Evolutionary conservation across 2,797 vertebrate species (phyloP).

Genomic region (Acanthurus leucopareius): DNA sequence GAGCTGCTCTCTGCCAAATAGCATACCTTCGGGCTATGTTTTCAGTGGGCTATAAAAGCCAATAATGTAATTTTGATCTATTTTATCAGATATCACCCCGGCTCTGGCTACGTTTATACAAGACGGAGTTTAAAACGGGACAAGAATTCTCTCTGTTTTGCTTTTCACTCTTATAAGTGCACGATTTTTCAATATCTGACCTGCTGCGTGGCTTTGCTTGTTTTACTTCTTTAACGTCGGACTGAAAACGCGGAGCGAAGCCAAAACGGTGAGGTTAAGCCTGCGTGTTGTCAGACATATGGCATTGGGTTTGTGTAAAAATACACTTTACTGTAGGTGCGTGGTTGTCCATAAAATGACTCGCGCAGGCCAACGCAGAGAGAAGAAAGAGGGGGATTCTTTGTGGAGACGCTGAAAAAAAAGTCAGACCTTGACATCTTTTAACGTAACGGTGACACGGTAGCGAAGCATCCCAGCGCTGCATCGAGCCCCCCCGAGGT

Average conservation of each 20-base stretch:
- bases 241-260: conserved; percentile 35
- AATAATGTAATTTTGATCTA: conserved; percentile 90
- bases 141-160: conserved; percentile 73
- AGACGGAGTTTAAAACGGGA: conserved; percentile 80
- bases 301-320: conserved; percentile 59
- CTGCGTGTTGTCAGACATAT: conserved; percentile 57
- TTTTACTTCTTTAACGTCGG: conserved; percentile 73
- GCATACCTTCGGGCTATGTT: conserved; percentile 89
- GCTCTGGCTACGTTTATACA: conserved; percentile 78
- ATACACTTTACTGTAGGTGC: conserved; percentile 61
- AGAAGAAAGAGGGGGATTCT: conserved; percentile 39
- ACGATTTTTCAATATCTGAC: conserved; percentile 75
- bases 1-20: conserved; percentile 87
- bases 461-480: conserved; percentile 65
- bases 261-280: conserved; percentile 49
- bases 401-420: conserved; percentile 49
- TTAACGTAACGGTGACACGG: conserved; percentile 72
- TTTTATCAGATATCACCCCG: conserved; percentile 88
- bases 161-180: conserved; percentile 68
- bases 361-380: conserved; percentile 27
- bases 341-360: conserved; percentile 55
- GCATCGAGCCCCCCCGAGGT: conserved; percentile 50
- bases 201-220: conserved; percentile 78
- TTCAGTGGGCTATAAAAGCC: conserved; percentile 89
- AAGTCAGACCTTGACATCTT: conserved; percentile 67